A percentile compares a stretch with the other conserved stretches of the same genome.
These are phyloP conservation scores for Orbicella faveolata DNA, from an alignment of 64 coral and sea anemone species.

Conservation along the genomic window DNA sequence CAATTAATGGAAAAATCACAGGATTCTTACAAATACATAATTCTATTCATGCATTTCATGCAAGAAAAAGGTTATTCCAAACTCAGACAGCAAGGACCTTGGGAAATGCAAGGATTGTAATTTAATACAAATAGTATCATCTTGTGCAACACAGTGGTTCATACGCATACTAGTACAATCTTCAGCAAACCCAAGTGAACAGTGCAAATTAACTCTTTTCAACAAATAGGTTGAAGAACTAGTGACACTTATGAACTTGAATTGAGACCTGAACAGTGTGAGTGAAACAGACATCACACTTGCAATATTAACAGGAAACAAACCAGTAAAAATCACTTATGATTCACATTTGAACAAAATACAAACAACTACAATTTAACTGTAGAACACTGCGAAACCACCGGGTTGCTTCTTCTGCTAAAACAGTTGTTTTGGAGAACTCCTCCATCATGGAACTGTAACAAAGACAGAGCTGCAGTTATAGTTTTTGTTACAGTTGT, in stretches of 20 bases:
- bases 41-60: constrained; percentile 7
- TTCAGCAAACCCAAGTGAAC: constrained; percentile 19
- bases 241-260: no score
- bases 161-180: constrained; percentile 8
- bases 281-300: background rate
- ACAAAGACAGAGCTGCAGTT: no score
- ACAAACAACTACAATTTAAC: background rate
- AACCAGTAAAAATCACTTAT: background rate
- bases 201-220: constrained; percentile 9
- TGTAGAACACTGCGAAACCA: no score
- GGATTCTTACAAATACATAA: constrained; percentile 21
- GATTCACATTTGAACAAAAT: constrained; percentile 2
- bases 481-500: no score
- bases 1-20: constrained; percentile 29
- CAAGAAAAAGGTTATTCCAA: background rate
- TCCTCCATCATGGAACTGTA: no score
- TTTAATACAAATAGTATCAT: constrained; percentile 15
- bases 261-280: background rate
- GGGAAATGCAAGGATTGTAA: constrained; percentile 30
- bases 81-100: constrained; percentile 14
- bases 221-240: background rate
- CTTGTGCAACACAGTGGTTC: constrained; percentile 28
- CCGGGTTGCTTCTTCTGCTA: no score
- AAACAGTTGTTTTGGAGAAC: no score
- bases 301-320: background rate